Base-by-base conservation (phyloP, 2,797 vertebrate species). In the Oophaga sylvatica region DNA sequence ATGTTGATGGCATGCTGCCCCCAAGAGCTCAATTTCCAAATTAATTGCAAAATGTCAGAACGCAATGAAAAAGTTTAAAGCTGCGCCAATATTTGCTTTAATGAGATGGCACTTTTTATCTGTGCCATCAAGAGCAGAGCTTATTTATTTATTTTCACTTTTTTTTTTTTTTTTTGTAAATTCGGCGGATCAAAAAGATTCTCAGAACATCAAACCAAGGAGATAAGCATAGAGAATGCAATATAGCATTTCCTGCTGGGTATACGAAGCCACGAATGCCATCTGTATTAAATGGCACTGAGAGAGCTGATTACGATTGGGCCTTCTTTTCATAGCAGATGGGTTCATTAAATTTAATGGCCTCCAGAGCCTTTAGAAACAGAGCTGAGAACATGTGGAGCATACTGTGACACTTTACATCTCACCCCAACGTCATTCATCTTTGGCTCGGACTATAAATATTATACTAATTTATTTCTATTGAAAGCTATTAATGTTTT, bases 291-390 rank as follows among this genome's bases (percentile, higher is more conserved):
- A 91, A 93, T 94, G 94, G 94, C 94, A 93, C 90, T 91, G 92
- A 91, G 92, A 93, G 94, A 95, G 94, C 93, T 91, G 94, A 95
- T 95, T 94, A 92, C 57, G 82, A 90, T 94, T 95, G 94, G 94
- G 93, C 93, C 93, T 95, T 92, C 93, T 92, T 95, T 94, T 93
- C 92, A 92, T 91, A 95, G 94, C 96, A 98, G 96, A 97, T 97
- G 96, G 96, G 95, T 95, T 94, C 95, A 97, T 97, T 96, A 97
- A 95, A 95, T 95, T 94, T 96, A 96, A 96, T 96, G 95, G 95
- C 93, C 95, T 95, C 95, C 93, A 94, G 94, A 95, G 95, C 94
- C 94, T 94, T 94, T 92, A 93, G 93, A 93, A 94, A 94, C 93
- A 91, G 91, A 95, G 95, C 95, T 95, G 95, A 92, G 92, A 95